Percentiles rank a stretch among this genome's conserved stretches.
Conservation (phyloP, 2,113 vertebrate species). For the Gasterosteus nipponicus region DNA sequence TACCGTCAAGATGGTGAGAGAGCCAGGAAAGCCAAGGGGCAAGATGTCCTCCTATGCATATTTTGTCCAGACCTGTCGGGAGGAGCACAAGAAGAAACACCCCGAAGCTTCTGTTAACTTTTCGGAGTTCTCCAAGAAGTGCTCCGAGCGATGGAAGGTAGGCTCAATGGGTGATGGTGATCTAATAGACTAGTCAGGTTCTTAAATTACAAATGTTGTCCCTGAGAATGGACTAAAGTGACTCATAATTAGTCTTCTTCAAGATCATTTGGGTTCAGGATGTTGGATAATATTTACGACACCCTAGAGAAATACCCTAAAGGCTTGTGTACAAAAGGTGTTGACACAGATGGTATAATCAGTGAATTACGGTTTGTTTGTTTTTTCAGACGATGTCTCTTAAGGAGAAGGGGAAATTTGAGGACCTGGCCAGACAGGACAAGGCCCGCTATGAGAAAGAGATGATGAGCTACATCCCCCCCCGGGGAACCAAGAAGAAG, state of each 20-base stretch:
- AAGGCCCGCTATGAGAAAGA: slow-evolving; percentile 96
- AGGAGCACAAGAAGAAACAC: slow-evolving; percentile 99
- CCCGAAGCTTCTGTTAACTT: slow-evolving; percentile 95
- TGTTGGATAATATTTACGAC: background rate
- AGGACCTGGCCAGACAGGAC: slow-evolving; percentile 95
- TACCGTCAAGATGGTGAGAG: slow-evolving; percentile 90
- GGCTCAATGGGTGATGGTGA: background rate
- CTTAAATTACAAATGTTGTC: no score
- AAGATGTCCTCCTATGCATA: slow-evolving; percentile 98
- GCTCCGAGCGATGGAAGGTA: slow-evolving; percentile 98
- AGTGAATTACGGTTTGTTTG: background rate
- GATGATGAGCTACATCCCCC: slow-evolving; percentile 96
- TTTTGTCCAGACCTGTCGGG: slow-evolving; percentile 96
- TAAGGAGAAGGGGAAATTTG: slow-evolving; percentile 98
- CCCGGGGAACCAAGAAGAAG: slow-evolving; percentile 92
- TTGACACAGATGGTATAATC: background rate
- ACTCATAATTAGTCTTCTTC: background rate
- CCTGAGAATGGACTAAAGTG: background rate
- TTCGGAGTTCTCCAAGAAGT: slow-evolving; percentile 97
- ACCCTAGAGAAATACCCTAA: background rate
- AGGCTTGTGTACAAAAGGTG: background rate
- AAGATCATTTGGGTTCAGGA: background rate
- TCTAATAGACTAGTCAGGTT: background rate
- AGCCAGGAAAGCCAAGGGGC: slow-evolving; percentile 93
- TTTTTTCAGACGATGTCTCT: slow-evolving; percentile 90